These are phyloP conservation scores for Hemitrygon akajei DNA, from an alignment of 2,797 vertebrate genomes.

Conservation along the genomic window DNA sequence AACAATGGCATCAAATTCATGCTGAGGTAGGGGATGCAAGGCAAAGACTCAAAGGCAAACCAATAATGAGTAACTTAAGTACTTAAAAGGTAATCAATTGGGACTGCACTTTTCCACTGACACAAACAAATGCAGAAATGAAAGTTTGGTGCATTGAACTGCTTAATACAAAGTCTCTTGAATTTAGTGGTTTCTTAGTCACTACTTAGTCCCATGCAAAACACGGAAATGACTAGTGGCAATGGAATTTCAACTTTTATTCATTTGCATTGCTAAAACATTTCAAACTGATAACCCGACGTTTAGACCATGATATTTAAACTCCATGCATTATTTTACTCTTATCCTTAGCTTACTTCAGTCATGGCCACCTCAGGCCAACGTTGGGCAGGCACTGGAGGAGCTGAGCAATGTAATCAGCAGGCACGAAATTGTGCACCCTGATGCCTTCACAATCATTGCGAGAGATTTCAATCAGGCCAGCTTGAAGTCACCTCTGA, in stretches of 20 bases:
- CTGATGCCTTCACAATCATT: too few species aligned
- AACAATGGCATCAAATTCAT: constrained; percentile 38
- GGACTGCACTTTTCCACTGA: constrained; percentile 4
- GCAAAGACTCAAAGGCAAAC: constrained; percentile 1
- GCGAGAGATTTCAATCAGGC: too few species aligned
- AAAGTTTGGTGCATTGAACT: not conserved
- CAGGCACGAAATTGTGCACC: too few species aligned
- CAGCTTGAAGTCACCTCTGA: too few species aligned
- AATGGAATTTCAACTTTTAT: not conserved
- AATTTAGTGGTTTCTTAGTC: not conserved
- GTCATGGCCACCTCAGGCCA: too few species aligned
- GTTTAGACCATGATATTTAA: not conserved
- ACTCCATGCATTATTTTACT: not conserved
- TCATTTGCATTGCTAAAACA: not conserved
- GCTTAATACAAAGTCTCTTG: not conserved
- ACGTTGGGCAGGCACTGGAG: too few species aligned
- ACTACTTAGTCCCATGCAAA: not conserved
- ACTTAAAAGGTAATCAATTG: constrained; percentile 3
- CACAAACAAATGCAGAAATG: not conserved
- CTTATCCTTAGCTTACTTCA: not conserved
- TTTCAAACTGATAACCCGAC: not conserved
- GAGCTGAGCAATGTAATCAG: too few species aligned
- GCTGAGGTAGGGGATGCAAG: constrained; percentile 30
- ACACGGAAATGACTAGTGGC: not conserved
- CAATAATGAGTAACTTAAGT: constrained; percentile 9